These are phyloP conservation scores for Fratercula arctica DNA, from an alignment of 2,797 vertebrate genomes.

Conservation along the genomic window DNA sequence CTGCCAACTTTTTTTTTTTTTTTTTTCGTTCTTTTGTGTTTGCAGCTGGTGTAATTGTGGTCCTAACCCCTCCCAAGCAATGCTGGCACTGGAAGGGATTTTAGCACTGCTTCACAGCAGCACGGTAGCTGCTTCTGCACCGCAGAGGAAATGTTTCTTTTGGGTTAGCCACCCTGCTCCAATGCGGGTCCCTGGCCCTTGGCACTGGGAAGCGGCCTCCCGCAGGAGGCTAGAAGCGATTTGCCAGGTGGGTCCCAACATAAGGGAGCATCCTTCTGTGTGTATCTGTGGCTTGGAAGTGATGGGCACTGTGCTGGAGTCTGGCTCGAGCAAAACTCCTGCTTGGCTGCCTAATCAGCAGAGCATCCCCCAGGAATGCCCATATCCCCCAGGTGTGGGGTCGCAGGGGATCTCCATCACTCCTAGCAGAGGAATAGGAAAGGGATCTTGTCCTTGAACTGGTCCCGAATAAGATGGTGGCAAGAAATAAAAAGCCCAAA, in stretches of 20 bases:
- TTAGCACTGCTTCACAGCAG: constrained; percentile 31
- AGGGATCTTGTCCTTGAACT: background rate
- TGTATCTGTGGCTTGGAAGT: background rate
- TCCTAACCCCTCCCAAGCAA: constrained; percentile 48
- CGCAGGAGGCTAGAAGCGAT: background rate
- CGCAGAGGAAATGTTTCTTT: background rate
- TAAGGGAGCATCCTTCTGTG: background rate
- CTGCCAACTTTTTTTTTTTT: constrained; percentile 27
- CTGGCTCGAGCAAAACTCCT: background rate
- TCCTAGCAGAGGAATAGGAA: background rate
- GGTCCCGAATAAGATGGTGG: background rate
- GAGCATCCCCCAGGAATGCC: background rate
- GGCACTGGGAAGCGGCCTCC: background rate
- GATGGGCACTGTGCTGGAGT: background rate
- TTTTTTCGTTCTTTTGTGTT: background rate
- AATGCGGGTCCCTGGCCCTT: background rate
- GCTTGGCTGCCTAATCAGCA: background rate
- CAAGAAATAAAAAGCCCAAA: constrained; percentile 43
- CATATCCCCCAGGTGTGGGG: background rate
- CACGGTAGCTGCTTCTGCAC: constrained; percentile 15
- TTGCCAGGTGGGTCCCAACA: background rate
- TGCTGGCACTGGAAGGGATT: constrained; percentile 37
- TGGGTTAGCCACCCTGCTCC: background rate
- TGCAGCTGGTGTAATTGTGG: constrained; percentile 59
- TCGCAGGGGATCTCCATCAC: background rate